A percentile compares a stretch with the other conserved stretches of the same genome.
Evolutionary conservation across 2,888 invertebrate genomes (phyloP).

Genomic region (Eupithecia pulchellata): DNA sequence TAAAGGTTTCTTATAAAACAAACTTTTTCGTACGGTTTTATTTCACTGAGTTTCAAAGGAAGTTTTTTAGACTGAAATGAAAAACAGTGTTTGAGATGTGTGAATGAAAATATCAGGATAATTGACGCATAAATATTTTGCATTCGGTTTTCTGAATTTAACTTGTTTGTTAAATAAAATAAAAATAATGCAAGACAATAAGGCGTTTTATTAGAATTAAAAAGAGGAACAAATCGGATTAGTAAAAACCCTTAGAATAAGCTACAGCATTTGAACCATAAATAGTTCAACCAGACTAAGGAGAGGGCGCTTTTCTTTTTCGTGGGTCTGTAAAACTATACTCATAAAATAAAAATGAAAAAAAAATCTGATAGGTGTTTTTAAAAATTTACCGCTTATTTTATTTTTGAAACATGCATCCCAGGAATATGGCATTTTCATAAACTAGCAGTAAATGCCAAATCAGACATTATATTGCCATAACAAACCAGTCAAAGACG

Average conservation of each 20-base stretch:
- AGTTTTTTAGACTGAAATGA: constrained; percentile 6
- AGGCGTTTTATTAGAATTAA: neutral
- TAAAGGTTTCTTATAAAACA: constrained; percentile 13
- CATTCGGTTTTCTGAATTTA: neutral
- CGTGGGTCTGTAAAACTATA: neutral
- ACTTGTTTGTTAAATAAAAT: neutral
- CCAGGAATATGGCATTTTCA: no score
- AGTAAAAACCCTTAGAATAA: no score
- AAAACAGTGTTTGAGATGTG: constrained; percentile 1
- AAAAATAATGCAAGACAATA: neutral
- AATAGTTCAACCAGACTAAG: neutral
- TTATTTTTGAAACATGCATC: no score
- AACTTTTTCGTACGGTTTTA: constrained; percentile 10
- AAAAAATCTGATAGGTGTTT: neutral
- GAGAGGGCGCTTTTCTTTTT: neutral
- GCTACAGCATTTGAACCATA: no score
- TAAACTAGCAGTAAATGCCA: no score
- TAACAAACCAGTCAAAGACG: no score
- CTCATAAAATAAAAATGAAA: neutral
- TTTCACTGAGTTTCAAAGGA: constrained; percentile 7
- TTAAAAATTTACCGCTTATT: no score
- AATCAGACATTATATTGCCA: no score
- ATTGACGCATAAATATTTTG: neutral
- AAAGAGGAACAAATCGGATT: no score
- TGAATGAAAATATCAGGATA: neutral